Conservation (phyloP, 2,113 vertebrate genomes). For the Saccopteryx leptura region DNA sequence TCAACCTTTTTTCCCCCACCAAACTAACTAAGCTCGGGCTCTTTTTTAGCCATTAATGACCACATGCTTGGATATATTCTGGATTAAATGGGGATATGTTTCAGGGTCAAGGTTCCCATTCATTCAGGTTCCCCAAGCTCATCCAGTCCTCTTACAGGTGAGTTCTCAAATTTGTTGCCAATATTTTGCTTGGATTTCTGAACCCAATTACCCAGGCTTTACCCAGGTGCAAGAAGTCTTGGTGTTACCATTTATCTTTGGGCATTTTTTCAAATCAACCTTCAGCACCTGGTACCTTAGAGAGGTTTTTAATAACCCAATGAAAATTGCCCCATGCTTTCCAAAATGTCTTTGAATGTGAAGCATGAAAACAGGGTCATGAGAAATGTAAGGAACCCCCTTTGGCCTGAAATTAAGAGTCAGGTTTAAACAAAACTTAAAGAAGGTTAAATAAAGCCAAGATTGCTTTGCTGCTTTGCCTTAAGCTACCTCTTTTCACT, state of each 20-base stretch:
- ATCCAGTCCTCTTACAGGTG: background rate
- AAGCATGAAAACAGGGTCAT: background rate
- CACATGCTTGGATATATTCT: background rate
- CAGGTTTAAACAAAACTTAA: conserved; percentile 34
- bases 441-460: conserved; percentile 49
- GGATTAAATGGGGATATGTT: background rate
- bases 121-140: background rate
- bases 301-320: background rate
- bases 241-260: background rate
- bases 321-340: background rate
- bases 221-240: background rate
- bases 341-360: background rate
- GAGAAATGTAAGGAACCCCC: background rate
- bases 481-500: conserved; percentile 38
- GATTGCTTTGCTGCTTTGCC: background rate
- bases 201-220: background rate
- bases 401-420: background rate
- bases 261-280: background rate
- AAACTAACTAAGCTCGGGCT: background rate
- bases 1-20: background rate
- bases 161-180: background rate
- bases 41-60: background rate
- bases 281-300: background rate
- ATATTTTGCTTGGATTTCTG: background rate
- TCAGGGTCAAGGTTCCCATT: background rate